Conservation (phyloP, 2,113 vertebrate genomes). For the Mesembrinibis cayennensis region DNA sequence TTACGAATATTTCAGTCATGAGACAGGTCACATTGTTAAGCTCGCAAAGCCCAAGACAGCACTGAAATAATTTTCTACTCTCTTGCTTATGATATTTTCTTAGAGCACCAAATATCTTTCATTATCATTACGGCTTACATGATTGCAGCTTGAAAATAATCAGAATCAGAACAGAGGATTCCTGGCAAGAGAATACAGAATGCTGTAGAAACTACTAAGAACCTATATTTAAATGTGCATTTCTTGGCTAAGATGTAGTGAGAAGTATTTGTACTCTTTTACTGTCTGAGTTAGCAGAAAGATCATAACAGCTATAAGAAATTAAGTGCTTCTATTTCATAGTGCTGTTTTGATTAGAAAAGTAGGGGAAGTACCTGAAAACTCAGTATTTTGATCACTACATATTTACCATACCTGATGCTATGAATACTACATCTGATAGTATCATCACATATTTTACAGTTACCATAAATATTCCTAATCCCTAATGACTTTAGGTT, state of each 20-base stretch:
- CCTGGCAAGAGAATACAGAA: not conserved
- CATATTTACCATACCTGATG: not conserved
- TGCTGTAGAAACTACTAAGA: not conserved
- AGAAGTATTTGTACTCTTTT: not conserved
- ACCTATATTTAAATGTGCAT: not conserved
- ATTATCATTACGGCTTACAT: not conserved
- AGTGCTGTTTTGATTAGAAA: not conserved
- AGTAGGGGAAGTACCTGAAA: not conserved
- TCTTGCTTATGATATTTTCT: not conserved
- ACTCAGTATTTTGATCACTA: not conserved
- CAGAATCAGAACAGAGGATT: not conserved
- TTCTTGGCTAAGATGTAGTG: not conserved
- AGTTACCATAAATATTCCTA: not conserved
- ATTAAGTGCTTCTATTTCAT: not conserved
- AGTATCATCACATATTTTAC: not conserved
- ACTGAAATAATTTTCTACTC: not conserved
- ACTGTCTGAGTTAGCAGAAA: not conserved
- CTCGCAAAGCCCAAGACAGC: not conserved
- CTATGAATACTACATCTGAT: not conserved
- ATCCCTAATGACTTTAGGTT: not conserved
- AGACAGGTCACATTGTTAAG: not conserved
- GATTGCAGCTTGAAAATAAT: not conserved
- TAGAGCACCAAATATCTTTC: not conserved
- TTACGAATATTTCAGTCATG: not conserved
- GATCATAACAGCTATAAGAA: not conserved